A percentile compares a stretch with the other conserved stretches of the same genome.
phyloP scores from a whole-genome alignment of 2,888 invertebrate species.

The Eupithecia centaureata region DNA sequence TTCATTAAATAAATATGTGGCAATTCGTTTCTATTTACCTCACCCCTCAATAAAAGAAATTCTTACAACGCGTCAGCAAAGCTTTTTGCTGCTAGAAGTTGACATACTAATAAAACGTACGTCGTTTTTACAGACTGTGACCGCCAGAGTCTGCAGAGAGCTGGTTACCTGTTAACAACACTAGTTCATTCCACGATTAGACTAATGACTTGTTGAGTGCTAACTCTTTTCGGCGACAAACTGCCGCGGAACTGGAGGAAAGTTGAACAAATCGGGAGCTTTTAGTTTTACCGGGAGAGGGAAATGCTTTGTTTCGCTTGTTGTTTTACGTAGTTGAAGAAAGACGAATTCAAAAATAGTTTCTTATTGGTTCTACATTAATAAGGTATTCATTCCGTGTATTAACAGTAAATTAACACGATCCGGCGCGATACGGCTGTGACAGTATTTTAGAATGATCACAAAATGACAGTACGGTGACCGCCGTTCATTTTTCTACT shows the following conservation, averaged over 20 bases:
- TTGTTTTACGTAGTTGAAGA: neutral
- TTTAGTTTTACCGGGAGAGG: neutral
- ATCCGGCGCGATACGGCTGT: too few relatives aligned
- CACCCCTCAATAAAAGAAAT: too few relatives aligned
- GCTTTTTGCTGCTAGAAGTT: neutral
- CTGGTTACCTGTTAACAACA: constrained; percentile 33
- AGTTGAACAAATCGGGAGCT: constrained; percentile 18
- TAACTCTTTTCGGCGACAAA: constrained; percentile 34
- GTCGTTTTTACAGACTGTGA: constrained; percentile 26
- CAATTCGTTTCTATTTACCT: too few relatives aligned
- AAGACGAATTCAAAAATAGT: too few relatives aligned
- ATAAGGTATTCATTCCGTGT: too few relatives aligned
- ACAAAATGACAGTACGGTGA: too few relatives aligned
- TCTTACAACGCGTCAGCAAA: too few relatives aligned
- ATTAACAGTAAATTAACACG: neutral
- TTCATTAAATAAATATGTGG: too few relatives aligned
- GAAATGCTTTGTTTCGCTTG: neutral
- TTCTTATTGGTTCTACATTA: too few relatives aligned
- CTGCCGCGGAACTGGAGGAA: constrained; percentile 16
- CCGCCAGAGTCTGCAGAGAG: constrained; percentile 34
- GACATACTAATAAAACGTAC: neutral
- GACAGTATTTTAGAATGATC: too few relatives aligned
- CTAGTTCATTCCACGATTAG: constrained; percentile 44
- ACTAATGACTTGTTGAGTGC: constrained; percentile 48
- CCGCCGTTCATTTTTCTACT: too few relatives aligned